These are phyloP conservation scores for Rotaria sp. DNA, from an alignment of 2,888 invertebrate species.

Conservation along the genomic window DNA sequence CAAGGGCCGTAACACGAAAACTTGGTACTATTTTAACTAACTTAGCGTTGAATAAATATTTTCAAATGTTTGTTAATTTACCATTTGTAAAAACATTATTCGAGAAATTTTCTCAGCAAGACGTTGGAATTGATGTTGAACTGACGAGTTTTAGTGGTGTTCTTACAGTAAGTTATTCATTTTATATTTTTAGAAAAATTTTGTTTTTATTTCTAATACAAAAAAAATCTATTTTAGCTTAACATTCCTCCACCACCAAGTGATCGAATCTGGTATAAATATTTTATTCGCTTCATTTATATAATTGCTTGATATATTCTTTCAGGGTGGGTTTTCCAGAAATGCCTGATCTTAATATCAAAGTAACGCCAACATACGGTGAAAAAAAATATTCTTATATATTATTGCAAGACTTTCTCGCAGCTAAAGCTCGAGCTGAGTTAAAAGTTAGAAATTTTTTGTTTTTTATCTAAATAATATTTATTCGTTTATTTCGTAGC, in stretches of 20 bases:
- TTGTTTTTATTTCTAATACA: neutral
- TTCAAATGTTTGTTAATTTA: neutral
- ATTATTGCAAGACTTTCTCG: neutral
- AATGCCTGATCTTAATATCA: neutral
- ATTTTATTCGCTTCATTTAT: neutral
- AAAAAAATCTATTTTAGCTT: neutral
- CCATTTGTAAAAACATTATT: neutral
- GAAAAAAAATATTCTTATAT: neutral
- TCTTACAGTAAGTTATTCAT: neutral
- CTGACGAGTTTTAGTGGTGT: neutral
- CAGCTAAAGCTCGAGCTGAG: neutral
- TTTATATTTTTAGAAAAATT: neutral
- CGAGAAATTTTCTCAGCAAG: neutral
- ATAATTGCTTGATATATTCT: neutral
- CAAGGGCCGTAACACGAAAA: neutral
- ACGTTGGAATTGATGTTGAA: neutral
- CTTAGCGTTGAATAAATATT: neutral
- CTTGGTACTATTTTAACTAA: neutral
- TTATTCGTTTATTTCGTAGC: neutral
- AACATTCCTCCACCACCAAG: constrained; percentile 29
- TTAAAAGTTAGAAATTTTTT: neutral
- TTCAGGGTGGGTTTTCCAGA: constrained; percentile 10
- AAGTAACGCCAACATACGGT: constrained; percentile 7
- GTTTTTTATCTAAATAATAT: too few relatives aligned
- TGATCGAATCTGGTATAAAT: constrained; percentile 16